Percentiles rank a stretch among this genome's conserved stretches.
Conservation (phyloP, 2,797 vertebrate species). For the Rhinogobio ventralis region DNA sequence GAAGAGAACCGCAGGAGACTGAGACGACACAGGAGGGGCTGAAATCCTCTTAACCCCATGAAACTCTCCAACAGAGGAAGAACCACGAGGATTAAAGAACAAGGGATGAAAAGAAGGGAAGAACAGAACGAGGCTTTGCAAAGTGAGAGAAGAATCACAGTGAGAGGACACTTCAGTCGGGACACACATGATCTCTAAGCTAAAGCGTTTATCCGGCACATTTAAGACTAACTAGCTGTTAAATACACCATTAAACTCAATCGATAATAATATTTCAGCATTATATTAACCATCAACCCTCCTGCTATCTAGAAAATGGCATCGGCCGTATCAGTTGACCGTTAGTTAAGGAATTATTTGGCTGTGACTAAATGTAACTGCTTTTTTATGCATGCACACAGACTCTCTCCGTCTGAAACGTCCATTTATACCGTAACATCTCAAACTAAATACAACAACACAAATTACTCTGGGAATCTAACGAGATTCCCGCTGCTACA, state of each 20-base stretch:
- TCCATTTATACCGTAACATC: background rate
- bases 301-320: background rate
- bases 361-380: background rate
- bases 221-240: background rate
- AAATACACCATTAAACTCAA: background rate
- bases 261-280: background rate
- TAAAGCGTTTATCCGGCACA: background rate
- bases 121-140: slow-evolving; percentile 1
- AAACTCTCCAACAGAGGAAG: slow-evolving; percentile 14
- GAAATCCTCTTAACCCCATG: slow-evolving; percentile 27
- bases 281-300: background rate
- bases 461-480: background rate
- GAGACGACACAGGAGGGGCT: background rate
- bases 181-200: background rate
- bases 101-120: slow-evolving; percentile 8
- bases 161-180: background rate
- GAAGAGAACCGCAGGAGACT: background rate
- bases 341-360: background rate
- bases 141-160: background rate
- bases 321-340: background rate
- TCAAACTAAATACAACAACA: background rate
- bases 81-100: slow-evolving; percentile 21
- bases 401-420: background rate
- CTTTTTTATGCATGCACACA: background rate
- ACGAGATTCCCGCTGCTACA: slow-evolving; percentile 9